Base-by-base conservation (phyloP, 2,888 invertebrate genomes). In the Rotaria socialis region DNA sequence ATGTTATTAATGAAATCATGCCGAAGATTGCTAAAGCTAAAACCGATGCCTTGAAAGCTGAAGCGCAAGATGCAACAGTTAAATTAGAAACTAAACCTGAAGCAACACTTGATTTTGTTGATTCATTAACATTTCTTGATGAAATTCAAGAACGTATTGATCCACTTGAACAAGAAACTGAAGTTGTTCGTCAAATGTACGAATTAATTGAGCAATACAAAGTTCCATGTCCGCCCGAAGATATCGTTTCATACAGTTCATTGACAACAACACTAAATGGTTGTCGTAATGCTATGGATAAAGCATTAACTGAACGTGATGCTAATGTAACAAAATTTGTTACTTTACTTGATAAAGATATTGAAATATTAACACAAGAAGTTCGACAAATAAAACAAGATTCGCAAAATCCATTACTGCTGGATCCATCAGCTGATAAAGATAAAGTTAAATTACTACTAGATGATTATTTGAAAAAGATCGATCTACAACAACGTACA, bases 161-260 rank as follows among this genome's bases (percentile, higher is more conserved):
- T 47, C 92, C 92, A 47, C 93, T 96, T 89, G 95, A 95, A 89
- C 92, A 93, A 84, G 93, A 94, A 55, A 92, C 95, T 10, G 95
- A 95, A 89, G 94, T 95, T 90, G 93, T 95, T 11, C 94, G 95
- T 88, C 95, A 96, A 89, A 91, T 95, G 87, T 95, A 95, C 89
- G 94, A 95, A 88, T 93, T 96, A 8, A 94, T 95, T 92, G 95
- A 95, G 87, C 94, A 95, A 89, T 96, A 94, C 90, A 91, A 93
- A 50, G 94, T 96, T 87, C 92, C 93, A 0, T 93, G 94, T 85
- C 93, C 94, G 1, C 93, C 94, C 0, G 94, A 95, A 85, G 95
- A 95, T 88, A 89, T 91, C 87, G 90, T 91, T 85, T 90, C 91
- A 24, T 91, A 90, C 88, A 90, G 91, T 90, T 91, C 91, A 14